Percentiles rank a stretch among this genome's conserved stretches.
Conservation (phyloP, 37 sponge, comb jelly and placozoan genomes). For the Diacarnus erythraeanus region DNA sequence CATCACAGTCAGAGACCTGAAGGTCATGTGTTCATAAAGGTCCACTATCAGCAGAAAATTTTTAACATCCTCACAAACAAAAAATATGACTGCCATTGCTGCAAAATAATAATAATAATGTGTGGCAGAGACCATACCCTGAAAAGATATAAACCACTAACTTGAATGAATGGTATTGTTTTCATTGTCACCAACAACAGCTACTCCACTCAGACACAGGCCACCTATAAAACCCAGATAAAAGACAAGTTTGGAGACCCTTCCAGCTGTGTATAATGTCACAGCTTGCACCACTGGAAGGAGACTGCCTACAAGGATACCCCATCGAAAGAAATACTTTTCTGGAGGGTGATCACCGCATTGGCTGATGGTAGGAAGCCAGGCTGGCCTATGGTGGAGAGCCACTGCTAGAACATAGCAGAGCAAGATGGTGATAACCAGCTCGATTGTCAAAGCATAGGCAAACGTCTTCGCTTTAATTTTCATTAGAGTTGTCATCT, state of each 20-base stretch:
- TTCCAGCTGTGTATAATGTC: slow-evolving; percentile 40
- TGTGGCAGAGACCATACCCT: too few species aligned
- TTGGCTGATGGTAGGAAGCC: slow-evolving; percentile 87
- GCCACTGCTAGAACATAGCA: slow-evolving; percentile 77
- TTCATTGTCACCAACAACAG: slow-evolving; percentile 67
- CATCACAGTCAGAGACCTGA: neutral
- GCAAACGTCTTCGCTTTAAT: slow-evolving; percentile 22
- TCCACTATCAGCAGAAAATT: neutral
- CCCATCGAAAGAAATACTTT: slow-evolving; percentile 71
- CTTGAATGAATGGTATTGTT: slow-evolving; percentile 53
- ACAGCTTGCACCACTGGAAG: slow-evolving; percentile 37
- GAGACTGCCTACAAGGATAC: slow-evolving; percentile 55
- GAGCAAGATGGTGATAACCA: slow-evolving; percentile 51
- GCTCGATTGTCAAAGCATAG: slow-evolving; percentile 27
- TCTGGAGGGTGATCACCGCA: slow-evolving; percentile 83
- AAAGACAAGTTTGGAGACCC: slow-evolving; percentile 11
- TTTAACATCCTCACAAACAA: neutral
- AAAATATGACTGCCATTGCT: neutral
- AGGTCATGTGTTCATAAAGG: neutral
- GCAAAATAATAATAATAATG: too few species aligned
- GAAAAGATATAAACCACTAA: too few species aligned
- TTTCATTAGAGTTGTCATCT: slow-evolving; percentile 35
- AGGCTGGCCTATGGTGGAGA: slow-evolving; percentile 66
- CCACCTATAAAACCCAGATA: slow-evolving; percentile 48
- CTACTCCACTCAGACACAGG: slow-evolving; percentile 50